Percentiles rank a stretch among this genome's conserved stretches.
Evolutionary conservation across 1,140 invertebrate genomes (phyloP).

Genomic region (Polyergus mexicanus): DNA sequence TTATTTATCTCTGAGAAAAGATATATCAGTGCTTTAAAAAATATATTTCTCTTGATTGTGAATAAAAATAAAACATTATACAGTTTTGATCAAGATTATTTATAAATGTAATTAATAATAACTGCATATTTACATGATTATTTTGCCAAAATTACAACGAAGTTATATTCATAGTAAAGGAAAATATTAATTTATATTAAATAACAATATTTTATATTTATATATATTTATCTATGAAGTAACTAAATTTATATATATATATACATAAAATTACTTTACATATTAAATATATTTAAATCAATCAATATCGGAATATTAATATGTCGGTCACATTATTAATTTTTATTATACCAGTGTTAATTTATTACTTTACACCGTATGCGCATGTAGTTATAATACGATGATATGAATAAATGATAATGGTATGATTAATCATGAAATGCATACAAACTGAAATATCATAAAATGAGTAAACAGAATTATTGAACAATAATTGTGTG

Average conservation of each 20-base stretch:
- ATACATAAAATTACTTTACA: background rate
- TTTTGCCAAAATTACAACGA: background rate
- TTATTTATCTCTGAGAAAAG: background rate
- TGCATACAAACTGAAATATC: slow-evolving; percentile 19
- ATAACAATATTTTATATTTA: background rate
- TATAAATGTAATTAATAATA: background rate
- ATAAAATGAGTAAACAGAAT: slow-evolving; percentile 38
- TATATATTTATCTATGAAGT: background rate
- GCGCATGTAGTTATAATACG: slow-evolving; percentile 11
- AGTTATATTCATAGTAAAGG: background rate
- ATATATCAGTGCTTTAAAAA: background rate
- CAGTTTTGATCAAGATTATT: slow-evolving; percentile 3
- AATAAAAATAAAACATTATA: background rate
- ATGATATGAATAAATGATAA: slow-evolving; percentile 44
- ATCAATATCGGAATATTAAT: slow-evolving; percentile 26
- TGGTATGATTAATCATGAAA: slow-evolving; percentile 40
- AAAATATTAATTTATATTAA: slow-evolving; percentile 1
- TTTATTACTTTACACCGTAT: slow-evolving; percentile 32
- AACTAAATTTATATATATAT: background rate
- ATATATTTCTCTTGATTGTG: background rate
- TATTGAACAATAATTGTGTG: background rate
- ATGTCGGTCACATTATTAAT: background rate
- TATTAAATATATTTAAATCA: slow-evolving; percentile 23
- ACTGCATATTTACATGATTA: background rate
- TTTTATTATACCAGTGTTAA: slow-evolving; percentile 29